Evolutionary conservation across 1,140 invertebrate species (phyloP).

Genomic region (Drosophila bocqueti): DNA sequence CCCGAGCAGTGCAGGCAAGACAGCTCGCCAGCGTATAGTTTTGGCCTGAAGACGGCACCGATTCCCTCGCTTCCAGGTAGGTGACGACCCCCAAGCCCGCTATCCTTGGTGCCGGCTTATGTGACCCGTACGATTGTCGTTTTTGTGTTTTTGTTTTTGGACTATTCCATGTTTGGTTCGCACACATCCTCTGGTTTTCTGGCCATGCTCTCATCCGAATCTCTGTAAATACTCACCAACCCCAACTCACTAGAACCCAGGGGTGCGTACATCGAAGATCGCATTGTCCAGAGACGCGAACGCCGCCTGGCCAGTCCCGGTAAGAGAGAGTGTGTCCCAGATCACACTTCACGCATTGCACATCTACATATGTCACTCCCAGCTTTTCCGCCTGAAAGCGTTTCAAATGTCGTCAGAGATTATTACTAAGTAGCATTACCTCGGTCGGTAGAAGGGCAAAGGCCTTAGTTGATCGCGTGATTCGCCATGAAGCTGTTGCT

Average conservation of each 20-base stretch:
- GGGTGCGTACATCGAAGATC: constrained; percentile 83
- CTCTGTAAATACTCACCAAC: constrained; percentile 54
- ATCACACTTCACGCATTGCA: background rate
- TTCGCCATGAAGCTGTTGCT: background rate
- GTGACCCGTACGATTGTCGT: constrained; percentile 5
- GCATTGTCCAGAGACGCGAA: constrained; percentile 82
- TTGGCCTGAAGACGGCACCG: constrained; percentile 84
- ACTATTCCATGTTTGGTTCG: constrained; percentile 46
- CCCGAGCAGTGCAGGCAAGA: constrained; percentile 89
- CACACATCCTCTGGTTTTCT: constrained; percentile 41
- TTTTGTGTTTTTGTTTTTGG: constrained; percentile 38
- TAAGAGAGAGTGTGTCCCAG: constrained; percentile 63
- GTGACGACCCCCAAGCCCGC: constrained; percentile 24
- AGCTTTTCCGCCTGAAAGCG: background rate
- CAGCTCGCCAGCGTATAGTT: constrained; percentile 87
- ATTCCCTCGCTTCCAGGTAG: constrained; percentile 75
- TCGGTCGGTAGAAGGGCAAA: no score
- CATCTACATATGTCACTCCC: background rate
- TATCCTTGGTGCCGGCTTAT: constrained; percentile 24
- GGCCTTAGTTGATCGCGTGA: background rate
- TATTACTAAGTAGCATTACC: no score
- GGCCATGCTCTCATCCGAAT: constrained; percentile 41
- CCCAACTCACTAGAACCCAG: constrained; percentile 61
- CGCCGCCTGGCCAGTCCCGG: constrained; percentile 81
- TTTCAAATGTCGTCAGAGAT: constrained; percentile 9